phyloP scores from a whole-genome alignment of 1,140 invertebrate species.

The Rhyzopertha dominica region DNA sequence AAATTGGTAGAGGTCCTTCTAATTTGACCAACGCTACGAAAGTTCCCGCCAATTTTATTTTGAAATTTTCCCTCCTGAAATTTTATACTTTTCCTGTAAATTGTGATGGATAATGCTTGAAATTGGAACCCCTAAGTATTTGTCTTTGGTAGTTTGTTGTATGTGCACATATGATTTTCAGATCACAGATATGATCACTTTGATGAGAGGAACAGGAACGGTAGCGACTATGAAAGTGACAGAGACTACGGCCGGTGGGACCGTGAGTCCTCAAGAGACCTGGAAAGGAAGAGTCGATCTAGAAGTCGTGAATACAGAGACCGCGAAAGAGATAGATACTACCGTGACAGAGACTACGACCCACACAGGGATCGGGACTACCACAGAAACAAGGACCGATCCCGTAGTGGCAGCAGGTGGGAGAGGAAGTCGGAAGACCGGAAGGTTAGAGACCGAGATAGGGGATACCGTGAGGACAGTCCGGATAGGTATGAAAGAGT shows the following conservation, averaged over 20 bases:
- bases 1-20: background rate
- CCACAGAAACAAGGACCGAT: slow-evolving; percentile 27
- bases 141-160: slow-evolving; percentile 8
- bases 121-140: background rate
- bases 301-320: slow-evolving; percentile 32
- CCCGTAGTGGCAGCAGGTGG: slow-evolving; percentile 36
- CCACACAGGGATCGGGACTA: slow-evolving; percentile 26
- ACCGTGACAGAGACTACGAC: slow-evolving; percentile 25
- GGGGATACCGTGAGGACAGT: slow-evolving; percentile 41
- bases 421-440: slow-evolving; percentile 36
- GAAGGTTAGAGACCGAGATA: slow-evolving; percentile 37
- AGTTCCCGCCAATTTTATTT: slow-evolving; percentile 4
- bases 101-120: background rate
- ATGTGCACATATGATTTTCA: slow-evolving; percentile 14
- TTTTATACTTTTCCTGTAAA: background rate
- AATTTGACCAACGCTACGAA: background rate
- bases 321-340: slow-evolving; percentile 29
- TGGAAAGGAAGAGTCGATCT: slow-evolving; percentile 27
- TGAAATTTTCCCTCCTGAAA: background rate
- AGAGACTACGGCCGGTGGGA: slow-evolving; percentile 26
- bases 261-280: slow-evolving; percentile 25
- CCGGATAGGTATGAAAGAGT: slow-evolving; percentile 28
- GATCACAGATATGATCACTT: slow-evolving; percentile 31
- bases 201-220: slow-evolving; percentile 25
- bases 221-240: slow-evolving; percentile 38